Evolutionary conservation across 2,888 invertebrate species (phyloP).

Genomic region (Panzeria rudis): DNA sequence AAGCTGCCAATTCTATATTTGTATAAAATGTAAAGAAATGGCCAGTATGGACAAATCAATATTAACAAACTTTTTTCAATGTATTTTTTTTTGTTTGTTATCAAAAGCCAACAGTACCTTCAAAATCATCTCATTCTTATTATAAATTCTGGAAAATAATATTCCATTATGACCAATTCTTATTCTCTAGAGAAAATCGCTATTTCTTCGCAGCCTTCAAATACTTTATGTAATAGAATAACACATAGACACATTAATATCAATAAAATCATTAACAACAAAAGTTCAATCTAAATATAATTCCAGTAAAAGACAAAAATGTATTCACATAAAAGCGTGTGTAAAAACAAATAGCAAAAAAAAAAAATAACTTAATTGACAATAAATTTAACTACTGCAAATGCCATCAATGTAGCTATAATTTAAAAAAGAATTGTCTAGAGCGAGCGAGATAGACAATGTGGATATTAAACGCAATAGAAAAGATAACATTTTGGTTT

Average conservation of each 20-base stretch:
- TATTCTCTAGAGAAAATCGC: not conserved
- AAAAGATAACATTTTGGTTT: not conserved
- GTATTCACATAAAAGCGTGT: not conserved
- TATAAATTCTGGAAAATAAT: not conserved
- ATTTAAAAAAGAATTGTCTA: not conserved
- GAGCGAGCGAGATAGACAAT: not conserved
- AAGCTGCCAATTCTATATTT: too few relatives aligned
- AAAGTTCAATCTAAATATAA: slow-evolving; percentile 12
- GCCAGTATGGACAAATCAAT: too few relatives aligned
- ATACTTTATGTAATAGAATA: not conserved
- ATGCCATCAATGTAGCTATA: not conserved
- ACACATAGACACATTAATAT: not conserved
- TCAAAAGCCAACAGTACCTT: not conserved
- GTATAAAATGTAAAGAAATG: too few relatives aligned
- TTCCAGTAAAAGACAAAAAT: not conserved
- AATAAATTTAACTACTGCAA: slow-evolving; percentile 17
- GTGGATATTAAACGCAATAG: not conserved
- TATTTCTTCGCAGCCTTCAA: slow-evolving; percentile 17
- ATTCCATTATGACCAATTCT: not conserved
- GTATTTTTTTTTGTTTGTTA: too few relatives aligned
- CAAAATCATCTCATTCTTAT: not conserved
- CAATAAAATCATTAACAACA: slow-evolving; percentile 12
- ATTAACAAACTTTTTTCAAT: too few relatives aligned
- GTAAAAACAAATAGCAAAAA: not conserved
- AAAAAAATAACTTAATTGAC: slow-evolving; percentile 19